Base-by-base conservation (phyloP, 2,113 vertebrate species). In the Percina caprodes region DNA sequence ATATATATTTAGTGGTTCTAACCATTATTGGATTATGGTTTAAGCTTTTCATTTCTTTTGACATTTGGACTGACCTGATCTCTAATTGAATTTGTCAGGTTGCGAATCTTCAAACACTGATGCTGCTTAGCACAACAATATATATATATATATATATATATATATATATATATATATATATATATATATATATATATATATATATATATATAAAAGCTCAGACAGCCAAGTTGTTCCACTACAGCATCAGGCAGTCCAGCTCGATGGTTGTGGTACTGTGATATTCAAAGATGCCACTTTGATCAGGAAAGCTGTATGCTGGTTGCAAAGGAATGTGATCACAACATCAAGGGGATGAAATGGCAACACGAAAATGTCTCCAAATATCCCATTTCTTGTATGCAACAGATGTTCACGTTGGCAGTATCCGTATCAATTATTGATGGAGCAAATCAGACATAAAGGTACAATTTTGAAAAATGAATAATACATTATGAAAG, bases 291-390 rank as follows among this genome's bases (percentile, higher is more conserved):
- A 74, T 46, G 49, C 15, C 21, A 42, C 14, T 82, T 54, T 46
- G 59, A 85, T 80, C 26, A 70, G 39, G 52, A 54, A 45, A 61
- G 58, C 70, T 79, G 26, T 24, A 2, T 23, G n/a, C 35, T 15
- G 14, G 5, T 69, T 45, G 39, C 52, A 51, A 42, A 45, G 14
- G 35, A 15, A 63, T 12, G 21, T 49, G 24, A 81, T 85, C 59
- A 60, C 42, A 76, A 55, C 46, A 77, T 66, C 21, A 23, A 26
- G 30, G 12, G 11, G 51, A 24, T 14, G 24, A 66, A 81, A 23
- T 21, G 39, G 55, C 63, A 2, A 49, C 35, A 75, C 35, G 30
- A 55, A 33, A 42, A 35, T 26, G 42, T 23, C 18, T 45, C 7
- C 33, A 55, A 63, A 30, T 18, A 70, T 42, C 33, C 24, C 39